A percentile compares a stretch with the other conserved stretches of the same genome.
Conservation (phyloP, 1,140 invertebrate species). For the Steinernema khuongi region DNA sequence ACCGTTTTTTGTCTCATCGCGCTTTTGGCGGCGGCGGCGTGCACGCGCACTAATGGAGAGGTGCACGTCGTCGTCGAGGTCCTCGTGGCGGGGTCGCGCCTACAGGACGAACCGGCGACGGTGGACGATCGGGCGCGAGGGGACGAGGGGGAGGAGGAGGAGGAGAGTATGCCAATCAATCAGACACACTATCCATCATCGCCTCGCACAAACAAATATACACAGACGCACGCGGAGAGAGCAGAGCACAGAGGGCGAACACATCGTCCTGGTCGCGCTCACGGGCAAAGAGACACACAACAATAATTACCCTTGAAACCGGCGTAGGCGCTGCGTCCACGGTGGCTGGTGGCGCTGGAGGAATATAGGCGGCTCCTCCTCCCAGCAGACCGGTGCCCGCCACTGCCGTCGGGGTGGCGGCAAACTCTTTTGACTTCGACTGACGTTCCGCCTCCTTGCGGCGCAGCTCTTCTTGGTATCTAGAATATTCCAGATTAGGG, state of each 20-base stretch:
- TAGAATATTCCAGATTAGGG: constrained; percentile 8
- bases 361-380: constrained; percentile 4
- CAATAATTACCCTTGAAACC: constrained; percentile 15
- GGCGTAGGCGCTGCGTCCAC: neutral
- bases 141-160: neutral
- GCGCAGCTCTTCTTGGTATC: neutral
- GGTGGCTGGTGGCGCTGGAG: neutral
- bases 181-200: constrained; percentile 16
- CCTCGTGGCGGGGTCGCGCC: neutral
- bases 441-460: constrained; percentile 4
- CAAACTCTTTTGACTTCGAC: neutral
- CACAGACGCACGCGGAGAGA: neutral
- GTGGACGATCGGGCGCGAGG: neutral
- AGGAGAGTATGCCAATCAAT: constrained; percentile 15
- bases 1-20: neutral
- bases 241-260: neutral
- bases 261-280: too few relatives aligned
- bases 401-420: neutral
- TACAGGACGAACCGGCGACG: neutral
- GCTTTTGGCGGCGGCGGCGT: neutral
- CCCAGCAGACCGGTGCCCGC: neutral
- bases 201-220: neutral
- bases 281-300: neutral
- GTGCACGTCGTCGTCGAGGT: neutral
- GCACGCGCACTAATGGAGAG: neutral